Evolutionary conservation across 2,797 vertebrate genomes (phyloP), one percentile per base, ranked within the genome.

Genomic region (Poliocrania exsul): DNA sequence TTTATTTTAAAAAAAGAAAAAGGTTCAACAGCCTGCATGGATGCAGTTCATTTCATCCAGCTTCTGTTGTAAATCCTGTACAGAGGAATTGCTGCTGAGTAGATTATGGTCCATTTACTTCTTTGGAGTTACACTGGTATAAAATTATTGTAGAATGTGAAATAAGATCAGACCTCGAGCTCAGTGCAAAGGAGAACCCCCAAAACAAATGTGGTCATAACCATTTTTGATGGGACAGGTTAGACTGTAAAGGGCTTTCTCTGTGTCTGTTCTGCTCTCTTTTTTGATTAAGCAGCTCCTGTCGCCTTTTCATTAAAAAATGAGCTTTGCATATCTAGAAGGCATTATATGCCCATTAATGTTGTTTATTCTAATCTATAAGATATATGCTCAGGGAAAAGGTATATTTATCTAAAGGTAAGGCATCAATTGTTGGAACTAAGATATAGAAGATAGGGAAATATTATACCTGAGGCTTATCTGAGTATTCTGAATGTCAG

Each of bases 31-130:
- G 16, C 13, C 40, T 66, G 33, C 0, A 0, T 28, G 26, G 29
- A 77, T 67, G 46, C 38, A 90, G 77, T 42, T 93, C 3, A 77
- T 90, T 91, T 90, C 19, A 70, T 69, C 18, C 25, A 85, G 53
- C 53, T 77, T 47, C 53, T 69, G 35, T n/a, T 90, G 58, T 69
- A 89, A 89, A 89, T 74, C 81, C 61, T 74, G 38, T 47, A 65
- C 26, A 60, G 65, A 81, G 54, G 65, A 89, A 85, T 64, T 92
- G 64, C 51, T 94, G 38, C 78, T 73, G 47, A 64, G 65, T 46
- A 69, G 65, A 89, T 67, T 78, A 80, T 33, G 42, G 53, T 49
- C 78, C 81, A 54, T 70, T 92, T 84, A 79, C 44, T 93, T 81
- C 54, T 83, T 73, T 73, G 31, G 19, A 94, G n/a, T 42, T 70